Conservation (phyloP, 2,888 invertebrate genomes). For the Aelia acuminata region DNA sequence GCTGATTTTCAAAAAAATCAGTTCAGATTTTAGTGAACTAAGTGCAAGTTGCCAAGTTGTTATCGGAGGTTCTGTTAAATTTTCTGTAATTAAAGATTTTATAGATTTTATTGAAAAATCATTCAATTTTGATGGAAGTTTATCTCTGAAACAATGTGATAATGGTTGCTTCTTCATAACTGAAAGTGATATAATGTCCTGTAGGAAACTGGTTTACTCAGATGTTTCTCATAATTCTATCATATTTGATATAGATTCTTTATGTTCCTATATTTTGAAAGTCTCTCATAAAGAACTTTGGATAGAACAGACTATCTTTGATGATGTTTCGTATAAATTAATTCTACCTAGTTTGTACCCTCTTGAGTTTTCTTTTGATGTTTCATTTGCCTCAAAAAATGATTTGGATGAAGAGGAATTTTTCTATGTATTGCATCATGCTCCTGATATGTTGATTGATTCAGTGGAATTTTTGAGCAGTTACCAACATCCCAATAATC, state of each 20-base stretch:
- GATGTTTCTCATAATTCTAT: neutral
- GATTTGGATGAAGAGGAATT: constrained; percentile 67
- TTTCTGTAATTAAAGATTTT: constrained; percentile 19
- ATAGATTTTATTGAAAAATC: neutral
- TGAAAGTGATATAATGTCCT: neutral
- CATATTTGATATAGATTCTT: constrained; percentile 58
- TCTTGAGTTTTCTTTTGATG: constrained; percentile 68
- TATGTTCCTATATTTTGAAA: constrained; percentile 61
- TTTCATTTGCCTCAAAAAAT: constrained; percentile 67
- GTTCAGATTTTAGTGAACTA: constrained; percentile 49
- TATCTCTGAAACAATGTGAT: neutral
- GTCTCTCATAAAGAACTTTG: constrained; percentile 43
- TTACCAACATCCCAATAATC: constrained; percentile 67
- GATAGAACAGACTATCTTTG: neutral
- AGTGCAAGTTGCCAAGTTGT: constrained; percentile 39
- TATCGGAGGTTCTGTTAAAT: neutral
- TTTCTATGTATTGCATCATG: constrained; percentile 68
- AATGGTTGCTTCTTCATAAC: constrained; percentile 2
- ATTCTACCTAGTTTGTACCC: constrained; percentile 65
- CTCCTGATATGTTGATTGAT: constrained; percentile 68
- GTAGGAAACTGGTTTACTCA: constrained; percentile 37
- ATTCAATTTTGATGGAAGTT: constrained; percentile 46
- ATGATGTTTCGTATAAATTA: constrained; percentile 26
- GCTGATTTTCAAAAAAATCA: constrained; percentile 54
- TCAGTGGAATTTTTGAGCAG: constrained; percentile 68